Base-by-base conservation (phyloP, 2,888 invertebrate genomes). In the Rosalia funebris region DNA sequence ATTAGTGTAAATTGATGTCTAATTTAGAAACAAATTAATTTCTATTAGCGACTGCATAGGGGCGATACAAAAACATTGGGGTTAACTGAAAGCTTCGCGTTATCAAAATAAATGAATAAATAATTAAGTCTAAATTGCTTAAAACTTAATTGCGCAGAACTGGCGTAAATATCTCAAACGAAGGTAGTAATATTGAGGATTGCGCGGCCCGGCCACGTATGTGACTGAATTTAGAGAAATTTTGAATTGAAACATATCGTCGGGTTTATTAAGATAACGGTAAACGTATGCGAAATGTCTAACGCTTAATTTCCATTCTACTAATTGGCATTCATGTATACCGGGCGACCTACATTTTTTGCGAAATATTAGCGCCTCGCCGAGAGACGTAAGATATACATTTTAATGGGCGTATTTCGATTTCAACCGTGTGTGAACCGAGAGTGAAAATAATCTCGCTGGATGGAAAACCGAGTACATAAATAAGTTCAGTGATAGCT, bases 251-350 rank as follows among this genome's bases (percentile, higher is more conserved):
- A 14, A n/a, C 36, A 10, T 7, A 16, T 37, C 14, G 12, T 4
- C 5, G 14, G 4, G 19, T 36, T 36, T 17, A 37, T 4, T 16
- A 36, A 48, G 48, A 48, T 48, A 37, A 19, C 36, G 12, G 19
- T 48, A 34, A 48, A 37, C 36, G 17, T 48, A 36, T 48, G 19
- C 48, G 34, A 19, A 36, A 37, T 48, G 17, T 19, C 37, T 48
- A 48, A 48, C 48, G 20, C 12, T 48, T 36, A 36, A 48, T 48
- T 48, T 48, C 19, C 48, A 48, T 48, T 48, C 37, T 36, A 37
- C 20, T 48, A 48, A 48, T 48, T 48, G 48, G 48, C 48, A 48
- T 48, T 48, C 48, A 48, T 48, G 37, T 48, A 48, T 48, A 48
- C 48, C 9, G 36, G 37, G 37, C 17, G 48, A 48, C 48, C 48